Evolutionary conservation across 2,888 invertebrate species (phyloP).

Genomic region (Ectemnius lituratus): DNA sequence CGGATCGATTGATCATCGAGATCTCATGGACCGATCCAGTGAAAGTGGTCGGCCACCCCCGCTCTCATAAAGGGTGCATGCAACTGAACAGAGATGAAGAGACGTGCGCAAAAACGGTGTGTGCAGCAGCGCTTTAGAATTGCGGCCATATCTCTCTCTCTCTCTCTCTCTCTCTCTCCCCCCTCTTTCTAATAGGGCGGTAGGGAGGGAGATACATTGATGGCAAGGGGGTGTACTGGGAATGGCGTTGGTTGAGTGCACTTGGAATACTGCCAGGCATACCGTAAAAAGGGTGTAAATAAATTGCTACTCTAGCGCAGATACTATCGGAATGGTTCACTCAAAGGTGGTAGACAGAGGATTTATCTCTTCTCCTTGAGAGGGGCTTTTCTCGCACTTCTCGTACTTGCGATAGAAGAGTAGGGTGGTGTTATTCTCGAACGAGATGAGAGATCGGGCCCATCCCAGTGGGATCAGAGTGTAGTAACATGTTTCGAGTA

Average conservation of each 20-base stretch:
- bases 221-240: background rate
- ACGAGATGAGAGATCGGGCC: background rate
- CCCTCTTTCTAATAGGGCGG: background rate
- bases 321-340: constrained; percentile 2
- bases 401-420: too few relatives aligned
- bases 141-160: background rate
- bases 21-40: constrained; percentile 13
- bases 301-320: background rate
- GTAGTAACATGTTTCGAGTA: too few relatives aligned
- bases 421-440: background rate
- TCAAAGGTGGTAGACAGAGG: background rate
- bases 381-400: background rate
- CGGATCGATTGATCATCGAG: constrained; percentile 39
- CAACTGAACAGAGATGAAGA: constrained; percentile 17
- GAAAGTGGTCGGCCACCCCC: constrained; percentile 56
- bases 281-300: too few relatives aligned
- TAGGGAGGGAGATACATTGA: background rate
- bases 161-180: too few relatives aligned
- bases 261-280: too few relatives aligned
- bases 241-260: background rate
- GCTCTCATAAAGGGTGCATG: constrained; percentile 48
- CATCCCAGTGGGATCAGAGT: background rate
- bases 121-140: background rate
- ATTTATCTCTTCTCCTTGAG: background rate
- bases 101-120: background rate